phyloP scores from a whole-genome alignment of 53 echinoderm and acorn worm species.

The Antedon mediterranea region DNA sequence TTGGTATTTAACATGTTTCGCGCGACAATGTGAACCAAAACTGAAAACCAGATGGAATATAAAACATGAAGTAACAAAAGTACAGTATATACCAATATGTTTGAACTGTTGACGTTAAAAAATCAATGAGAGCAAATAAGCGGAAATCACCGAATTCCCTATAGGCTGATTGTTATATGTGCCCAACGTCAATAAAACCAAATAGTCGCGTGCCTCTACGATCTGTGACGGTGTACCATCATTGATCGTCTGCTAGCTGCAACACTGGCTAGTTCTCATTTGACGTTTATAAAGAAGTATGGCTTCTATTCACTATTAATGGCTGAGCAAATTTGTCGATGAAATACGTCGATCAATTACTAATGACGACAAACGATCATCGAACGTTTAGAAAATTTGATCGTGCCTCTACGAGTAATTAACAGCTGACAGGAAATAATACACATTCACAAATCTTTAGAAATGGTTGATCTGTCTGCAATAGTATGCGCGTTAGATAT shows the following conservation, averaged over 20 bases:
- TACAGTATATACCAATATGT: not conserved
- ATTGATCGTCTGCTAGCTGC: not conserved
- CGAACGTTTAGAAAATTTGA: not conserved
- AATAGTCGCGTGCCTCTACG: not conserved
- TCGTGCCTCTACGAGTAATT: not conserved
- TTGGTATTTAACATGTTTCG: no score
- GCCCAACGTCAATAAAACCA: not conserved
- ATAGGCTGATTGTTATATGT: not conserved
- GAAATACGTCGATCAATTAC: not conserved
- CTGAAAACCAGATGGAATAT: not conserved
- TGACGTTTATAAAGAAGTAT: not conserved
- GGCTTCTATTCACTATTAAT: not conserved
- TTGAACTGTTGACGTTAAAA: not conserved
- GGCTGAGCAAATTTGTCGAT: not conserved
- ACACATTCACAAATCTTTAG: not conserved
- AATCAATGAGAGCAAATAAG: not conserved
- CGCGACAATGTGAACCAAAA: not conserved
- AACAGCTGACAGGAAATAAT: not conserved
- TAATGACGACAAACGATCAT: not conserved
- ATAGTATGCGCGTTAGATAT: no score
- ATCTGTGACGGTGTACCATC: not conserved
- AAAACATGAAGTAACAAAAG: not conserved
- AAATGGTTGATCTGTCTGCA: no score
- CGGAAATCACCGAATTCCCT: constrained; percentile 1
- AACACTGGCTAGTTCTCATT: not conserved